Evolutionary conservation across 2,888 invertebrate species (phyloP).

Genomic region (Bibio marci): DNA sequence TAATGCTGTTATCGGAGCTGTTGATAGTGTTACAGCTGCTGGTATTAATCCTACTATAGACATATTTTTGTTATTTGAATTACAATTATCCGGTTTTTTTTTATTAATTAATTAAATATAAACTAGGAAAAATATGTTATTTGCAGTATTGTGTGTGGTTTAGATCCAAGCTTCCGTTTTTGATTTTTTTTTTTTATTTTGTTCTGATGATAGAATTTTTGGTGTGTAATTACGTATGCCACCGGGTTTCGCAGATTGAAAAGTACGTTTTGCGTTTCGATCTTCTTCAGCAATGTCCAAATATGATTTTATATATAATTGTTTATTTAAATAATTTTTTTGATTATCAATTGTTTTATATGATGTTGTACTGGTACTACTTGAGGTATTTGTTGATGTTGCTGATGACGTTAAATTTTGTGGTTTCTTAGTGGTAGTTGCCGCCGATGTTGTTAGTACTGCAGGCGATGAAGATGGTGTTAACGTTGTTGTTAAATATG

Average conservation of each 20-base stretch:
- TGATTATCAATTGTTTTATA: constrained; percentile 23
- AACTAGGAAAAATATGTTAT: too few species aligned
- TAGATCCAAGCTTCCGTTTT: background rate
- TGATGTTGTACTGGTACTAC: constrained; percentile 19
- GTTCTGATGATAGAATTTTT: background rate
- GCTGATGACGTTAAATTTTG: constrained; percentile 23
- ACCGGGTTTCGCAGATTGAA: constrained; percentile 36
- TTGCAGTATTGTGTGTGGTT: too few species aligned
- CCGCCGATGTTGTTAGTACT: constrained; percentile 13
- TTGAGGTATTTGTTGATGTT: constrained; percentile 17
- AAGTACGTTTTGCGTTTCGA: constrained; percentile 28
- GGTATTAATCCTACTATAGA: background rate
- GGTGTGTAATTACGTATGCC: constrained; percentile 50
- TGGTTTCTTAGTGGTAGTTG: constrained; percentile 11
- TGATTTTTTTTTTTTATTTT: background rate
- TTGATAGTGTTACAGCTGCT: constrained; percentile 28
- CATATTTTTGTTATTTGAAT: background rate
- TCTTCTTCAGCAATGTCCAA: constrained; percentile 34
- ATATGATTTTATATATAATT: constrained; percentile 37
- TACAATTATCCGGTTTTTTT: too few species aligned
- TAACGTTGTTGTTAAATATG: constrained; percentile 6
- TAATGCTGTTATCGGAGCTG: constrained; percentile 45
- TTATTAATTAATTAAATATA: too few species aligned
- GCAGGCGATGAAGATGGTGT: constrained; percentile 5
- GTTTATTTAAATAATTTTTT: constrained; percentile 33